Conservation (phyloP, 1,140 invertebrate genomes). For the Sycophaga agraensis region DNA sequence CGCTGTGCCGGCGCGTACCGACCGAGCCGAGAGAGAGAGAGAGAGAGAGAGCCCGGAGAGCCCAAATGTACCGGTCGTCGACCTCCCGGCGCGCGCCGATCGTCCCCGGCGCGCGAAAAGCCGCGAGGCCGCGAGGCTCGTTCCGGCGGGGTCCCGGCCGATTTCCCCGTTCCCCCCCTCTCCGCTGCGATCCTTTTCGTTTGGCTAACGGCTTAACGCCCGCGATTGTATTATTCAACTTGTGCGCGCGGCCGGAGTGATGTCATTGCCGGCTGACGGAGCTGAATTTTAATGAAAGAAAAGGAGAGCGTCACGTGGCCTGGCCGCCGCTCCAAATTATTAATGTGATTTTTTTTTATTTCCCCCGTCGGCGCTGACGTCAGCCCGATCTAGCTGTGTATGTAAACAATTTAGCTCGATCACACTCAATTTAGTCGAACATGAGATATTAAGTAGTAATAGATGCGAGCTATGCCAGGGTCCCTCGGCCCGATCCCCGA, state of each 20-base stretch:
- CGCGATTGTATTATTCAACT: too few relatives aligned
- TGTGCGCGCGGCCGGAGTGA: conserved; percentile 1
- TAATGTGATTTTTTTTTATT: conserved; percentile 22
- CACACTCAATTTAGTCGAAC: conserved; percentile 24
- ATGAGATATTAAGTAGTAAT: conserved; percentile 17
- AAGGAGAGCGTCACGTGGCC: not conserved
- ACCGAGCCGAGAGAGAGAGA: not conserved
- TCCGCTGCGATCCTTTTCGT: too few relatives aligned
- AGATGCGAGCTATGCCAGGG: conserved; percentile 3
- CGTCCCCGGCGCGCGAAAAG: conserved; percentile 1
- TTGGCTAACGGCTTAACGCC: too few relatives aligned
- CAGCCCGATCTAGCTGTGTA: conserved; percentile 25
- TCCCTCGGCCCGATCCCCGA: too few relatives aligned
- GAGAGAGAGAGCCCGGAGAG: not conserved
- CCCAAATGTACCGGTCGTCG: conserved; percentile 18
- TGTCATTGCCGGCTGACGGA: conserved; percentile 1
- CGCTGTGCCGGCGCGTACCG: not conserved
- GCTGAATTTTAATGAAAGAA: conserved; percentile 20
- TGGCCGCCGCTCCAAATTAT: not conserved
- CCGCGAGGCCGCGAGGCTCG: too few relatives aligned
- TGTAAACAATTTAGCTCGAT: conserved; percentile 29
- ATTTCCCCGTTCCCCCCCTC: too few relatives aligned
- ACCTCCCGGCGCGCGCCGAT: conserved; percentile 12
- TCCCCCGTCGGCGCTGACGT: conserved; percentile 20
- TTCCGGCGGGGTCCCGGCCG: too few relatives aligned